Percentiles rank a stretch among this genome's conserved stretches.
Evolutionary conservation across 2,888 invertebrate species (phyloP).

Genomic region (Drosophila kuntzei): DNA sequence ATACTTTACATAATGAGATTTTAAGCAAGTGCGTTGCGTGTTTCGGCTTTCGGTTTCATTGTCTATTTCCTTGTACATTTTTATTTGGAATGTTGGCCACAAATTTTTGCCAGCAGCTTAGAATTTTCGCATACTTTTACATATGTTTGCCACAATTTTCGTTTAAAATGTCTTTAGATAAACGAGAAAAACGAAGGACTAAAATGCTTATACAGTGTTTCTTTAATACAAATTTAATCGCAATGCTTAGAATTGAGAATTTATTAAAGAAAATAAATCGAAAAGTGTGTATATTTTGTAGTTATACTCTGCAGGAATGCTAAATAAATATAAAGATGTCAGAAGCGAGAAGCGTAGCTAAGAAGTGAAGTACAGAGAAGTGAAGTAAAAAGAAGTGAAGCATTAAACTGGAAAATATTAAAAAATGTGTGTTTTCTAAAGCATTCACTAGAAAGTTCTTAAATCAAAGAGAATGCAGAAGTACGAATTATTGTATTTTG

Average conservation of each 20-base stretch:
- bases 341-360: too few relatives aligned
- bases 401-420: too few relatives aligned
- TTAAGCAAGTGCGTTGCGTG: constrained; percentile 61
- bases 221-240: background rate
- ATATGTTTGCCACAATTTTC: constrained; percentile 30
- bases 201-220: background rate
- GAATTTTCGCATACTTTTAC: constrained; percentile 35
- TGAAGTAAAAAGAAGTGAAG: too few relatives aligned
- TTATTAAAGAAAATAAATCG: background rate
- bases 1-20: constrained; percentile 77
- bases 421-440: too few relatives aligned
- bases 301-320: too few relatives aligned
- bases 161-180: constrained; percentile 9
- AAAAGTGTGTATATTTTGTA: background rate
- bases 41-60: constrained; percentile 12
- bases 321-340: too few relatives aligned
- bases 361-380: too few relatives aligned
- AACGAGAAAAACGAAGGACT: background rate
- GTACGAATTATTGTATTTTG: too few relatives aligned
- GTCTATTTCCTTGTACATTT: constrained; percentile 24
- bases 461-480: too few relatives aligned
- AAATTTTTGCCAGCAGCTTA: constrained; percentile 55
- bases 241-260: background rate
- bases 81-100: constrained; percentile 41
- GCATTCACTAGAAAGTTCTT: too few relatives aligned